phyloP scores from a whole-genome alignment of 2,113 vertebrate species.

The Pteropus alecto region DNA sequence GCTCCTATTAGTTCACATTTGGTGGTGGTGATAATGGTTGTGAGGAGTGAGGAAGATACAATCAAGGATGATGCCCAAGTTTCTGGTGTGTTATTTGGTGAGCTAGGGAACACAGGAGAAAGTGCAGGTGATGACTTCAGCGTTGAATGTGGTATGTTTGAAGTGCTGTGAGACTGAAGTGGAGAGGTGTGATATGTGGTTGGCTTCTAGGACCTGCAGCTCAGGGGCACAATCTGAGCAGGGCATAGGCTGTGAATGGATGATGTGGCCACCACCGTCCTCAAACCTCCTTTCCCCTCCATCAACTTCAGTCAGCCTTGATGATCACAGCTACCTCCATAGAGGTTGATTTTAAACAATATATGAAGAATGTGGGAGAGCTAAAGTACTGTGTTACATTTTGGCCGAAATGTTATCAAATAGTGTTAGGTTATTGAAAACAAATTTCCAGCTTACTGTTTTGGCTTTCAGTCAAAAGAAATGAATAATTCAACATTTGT shows the following conservation, averaged over 20 bases:
- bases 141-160: too few species aligned
- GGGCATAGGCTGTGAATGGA: not conserved
- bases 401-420: not conserved
- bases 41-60: not conserved
- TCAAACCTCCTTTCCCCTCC: not conserved
- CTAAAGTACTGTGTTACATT: not conserved
- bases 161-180: not conserved
- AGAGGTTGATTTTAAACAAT: not conserved
- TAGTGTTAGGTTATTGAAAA: not conserved
- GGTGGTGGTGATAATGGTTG: not conserved
- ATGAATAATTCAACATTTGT: not conserved
- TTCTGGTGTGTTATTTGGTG: not conserved
- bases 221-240: fast-evolving
- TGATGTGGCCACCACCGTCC: not conserved
- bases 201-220: not conserved
- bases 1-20: not conserved
- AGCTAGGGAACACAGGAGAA: not conserved
- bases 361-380: not conserved
- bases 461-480: not conserved
- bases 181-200: not conserved
- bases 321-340: not conserved
- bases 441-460: not conserved
- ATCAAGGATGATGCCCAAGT: not conserved
- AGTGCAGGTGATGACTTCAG: too few species aligned
- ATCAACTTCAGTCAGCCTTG: fast-evolving